phyloP scores from a whole-genome alignment of 2,888 invertebrate genomes.

The Colostygia pectinataria region DNA sequence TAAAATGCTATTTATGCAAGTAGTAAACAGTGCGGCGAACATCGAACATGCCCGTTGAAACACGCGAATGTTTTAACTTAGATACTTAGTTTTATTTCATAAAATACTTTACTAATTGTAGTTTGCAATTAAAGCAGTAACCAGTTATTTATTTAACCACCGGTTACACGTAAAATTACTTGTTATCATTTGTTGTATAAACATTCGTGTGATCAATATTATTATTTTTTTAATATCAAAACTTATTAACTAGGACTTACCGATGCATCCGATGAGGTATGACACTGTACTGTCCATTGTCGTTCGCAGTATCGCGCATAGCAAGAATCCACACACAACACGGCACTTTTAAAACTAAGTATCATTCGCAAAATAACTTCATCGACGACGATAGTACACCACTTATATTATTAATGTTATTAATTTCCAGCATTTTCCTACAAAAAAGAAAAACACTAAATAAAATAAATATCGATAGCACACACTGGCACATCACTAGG shows the following conservation, averaged over 20 bases:
- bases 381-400: slow-evolving; percentile 79
- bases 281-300: slow-evolving; percentile 47
- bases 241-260: slow-evolving; percentile 45
- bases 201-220: slow-evolving; percentile 22
- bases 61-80: slow-evolving; percentile 21
- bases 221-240: slow-evolving; percentile 16
- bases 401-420: slow-evolving; percentile 82
- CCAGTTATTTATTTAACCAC: no score
- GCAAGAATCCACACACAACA: slow-evolving; percentile 76
- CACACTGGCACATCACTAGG: slow-evolving; percentile 74
- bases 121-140: neutral
- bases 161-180: no score
- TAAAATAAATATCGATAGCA: slow-evolving; percentile 61
- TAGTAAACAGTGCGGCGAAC: slow-evolving; percentile 33
- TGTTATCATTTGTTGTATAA: slow-evolving; percentile 8
- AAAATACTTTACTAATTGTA: slow-evolving; percentile 7
- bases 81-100: neutral
- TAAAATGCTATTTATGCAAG: slow-evolving; percentile 43
- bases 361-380: slow-evolving; percentile 82
- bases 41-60: slow-evolving; percentile 23
- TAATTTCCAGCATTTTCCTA: slow-evolving; percentile 82
- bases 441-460: slow-evolving; percentile 73
- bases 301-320: slow-evolving; percentile 65
- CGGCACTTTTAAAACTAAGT: slow-evolving; percentile 75
- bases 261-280: slow-evolving; percentile 44